A percentile compares a stretch with the other conserved stretches of the same genome.
Evolutionary conservation across 2,888 invertebrate species (phyloP).

Genomic region (Kryphioiulus occultus): DNA sequence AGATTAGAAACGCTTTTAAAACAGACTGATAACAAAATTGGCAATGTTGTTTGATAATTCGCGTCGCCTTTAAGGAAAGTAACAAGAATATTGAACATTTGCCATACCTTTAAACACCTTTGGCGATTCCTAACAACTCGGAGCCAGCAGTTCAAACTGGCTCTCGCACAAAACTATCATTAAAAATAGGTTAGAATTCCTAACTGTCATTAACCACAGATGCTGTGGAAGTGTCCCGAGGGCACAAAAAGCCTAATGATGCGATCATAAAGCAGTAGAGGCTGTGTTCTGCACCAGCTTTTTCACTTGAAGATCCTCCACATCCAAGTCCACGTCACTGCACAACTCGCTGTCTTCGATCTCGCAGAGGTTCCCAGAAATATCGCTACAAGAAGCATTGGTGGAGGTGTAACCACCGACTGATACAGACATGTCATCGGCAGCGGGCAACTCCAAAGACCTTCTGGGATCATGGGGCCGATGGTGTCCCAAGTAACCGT

Average conservation of each 20-base stretch:
- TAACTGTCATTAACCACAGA: slow-evolving; percentile 30
- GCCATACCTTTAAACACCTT: slow-evolving; percentile 28
- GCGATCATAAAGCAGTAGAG: slow-evolving; percentile 50
- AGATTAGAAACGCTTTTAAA: background rate
- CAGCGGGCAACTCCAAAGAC: slow-evolving; percentile 49
- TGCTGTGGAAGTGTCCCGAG: slow-evolving; percentile 26
- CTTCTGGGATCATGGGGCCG: slow-evolving; percentile 40
- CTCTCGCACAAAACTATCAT: background rate
- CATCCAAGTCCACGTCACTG: slow-evolving; percentile 59
- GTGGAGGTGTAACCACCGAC: slow-evolving; percentile 68
- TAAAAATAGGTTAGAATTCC: slow-evolving; percentile 30
- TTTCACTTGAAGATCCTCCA: slow-evolving; percentile 2
- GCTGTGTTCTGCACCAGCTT: slow-evolving; percentile 55
- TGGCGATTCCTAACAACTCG: background rate
- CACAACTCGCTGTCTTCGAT: slow-evolving; percentile 72
- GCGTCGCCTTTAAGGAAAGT: background rate
- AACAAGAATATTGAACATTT: slow-evolving; percentile 17
- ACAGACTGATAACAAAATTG: background rate
- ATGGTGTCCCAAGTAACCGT: slow-evolving; percentile 45
- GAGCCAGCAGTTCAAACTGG: background rate
- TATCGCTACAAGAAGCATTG: slow-evolving; percentile 79
- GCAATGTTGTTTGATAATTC: background rate
- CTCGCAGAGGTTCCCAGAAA: slow-evolving; percentile 88
- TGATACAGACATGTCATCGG: slow-evolving; percentile 74
- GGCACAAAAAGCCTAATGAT: slow-evolving; percentile 32